Evolutionary conservation across 2,888 invertebrate genomes (phyloP).

Genomic region (Dicyrtoma fusca): DNA sequence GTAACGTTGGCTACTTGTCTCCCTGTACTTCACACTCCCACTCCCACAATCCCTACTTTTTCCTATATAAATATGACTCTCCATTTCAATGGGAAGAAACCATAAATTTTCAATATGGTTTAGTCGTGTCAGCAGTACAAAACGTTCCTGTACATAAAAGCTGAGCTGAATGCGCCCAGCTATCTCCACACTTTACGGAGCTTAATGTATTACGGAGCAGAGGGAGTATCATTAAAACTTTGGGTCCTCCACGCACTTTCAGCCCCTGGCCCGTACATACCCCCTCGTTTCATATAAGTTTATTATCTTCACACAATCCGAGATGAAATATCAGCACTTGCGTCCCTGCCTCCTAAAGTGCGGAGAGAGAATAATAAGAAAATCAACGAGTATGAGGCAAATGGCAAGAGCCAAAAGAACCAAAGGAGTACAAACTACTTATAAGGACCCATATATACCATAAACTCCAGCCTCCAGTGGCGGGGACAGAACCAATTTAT

Average conservation of each 20-base stretch:
- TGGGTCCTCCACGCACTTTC: neutral
- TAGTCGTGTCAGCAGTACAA: slow-evolving; percentile 21
- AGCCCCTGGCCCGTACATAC: neutral
- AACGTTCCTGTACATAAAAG: slow-evolving; percentile 7
- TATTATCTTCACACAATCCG: too few relatives aligned
- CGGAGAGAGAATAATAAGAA: neutral
- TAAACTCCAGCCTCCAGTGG: too few relatives aligned
- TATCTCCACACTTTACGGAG: too few relatives aligned
- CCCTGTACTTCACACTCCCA: neutral
- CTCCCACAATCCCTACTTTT: neutral
- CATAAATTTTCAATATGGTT: slow-evolving; percentile 32
- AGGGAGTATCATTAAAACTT: neutral
- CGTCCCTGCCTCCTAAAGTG: neutral
- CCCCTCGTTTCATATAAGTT: neutral
- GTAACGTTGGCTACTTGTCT: slow-evolving; percentile 18
- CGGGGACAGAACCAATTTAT: too few relatives aligned
- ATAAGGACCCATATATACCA: too few relatives aligned
- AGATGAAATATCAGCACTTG: too few relatives aligned
- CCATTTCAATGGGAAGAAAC: slow-evolving; percentile 27
- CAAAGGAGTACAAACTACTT: too few relatives aligned
- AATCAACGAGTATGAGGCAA: neutral
- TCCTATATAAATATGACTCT: neutral
- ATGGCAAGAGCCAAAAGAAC: too few relatives aligned
- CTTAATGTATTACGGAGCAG: neutral
- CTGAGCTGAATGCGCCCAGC: neutral